Conservation (phyloP, 2,113 vertebrate genomes). For the Nothocercus julius region DNA sequence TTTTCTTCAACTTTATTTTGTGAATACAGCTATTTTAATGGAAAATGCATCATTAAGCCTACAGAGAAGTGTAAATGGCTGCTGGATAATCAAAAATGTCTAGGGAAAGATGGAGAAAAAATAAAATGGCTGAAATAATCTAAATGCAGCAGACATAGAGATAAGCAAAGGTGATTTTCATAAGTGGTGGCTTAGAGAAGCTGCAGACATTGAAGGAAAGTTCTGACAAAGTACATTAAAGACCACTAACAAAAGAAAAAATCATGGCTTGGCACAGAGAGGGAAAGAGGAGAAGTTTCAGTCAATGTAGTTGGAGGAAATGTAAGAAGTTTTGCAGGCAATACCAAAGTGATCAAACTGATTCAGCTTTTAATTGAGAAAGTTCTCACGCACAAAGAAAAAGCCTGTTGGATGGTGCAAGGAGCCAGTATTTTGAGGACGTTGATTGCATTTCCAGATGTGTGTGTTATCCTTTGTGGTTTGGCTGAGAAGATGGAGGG, state of each 20-base stretch:
- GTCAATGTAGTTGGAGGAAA: background rate
- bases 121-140: background rate
- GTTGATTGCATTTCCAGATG: conserved; percentile 54
- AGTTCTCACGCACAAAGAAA: conserved; percentile 7
- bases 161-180: background rate
- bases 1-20: background rate
- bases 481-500: conserved; percentile 36
- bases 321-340: background rate
- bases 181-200: background rate
- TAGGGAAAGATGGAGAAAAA: background rate
- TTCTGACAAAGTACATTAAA: background rate
- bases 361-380: background rate
- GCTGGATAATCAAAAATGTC: background rate
- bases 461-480: conserved; percentile 48
- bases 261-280: background rate
- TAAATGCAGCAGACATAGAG: background rate
- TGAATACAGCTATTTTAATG: background rate
- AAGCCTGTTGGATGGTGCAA: background rate
- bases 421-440: background rate
- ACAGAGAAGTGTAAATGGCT: background rate
- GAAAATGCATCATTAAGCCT: background rate
- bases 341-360: background rate
- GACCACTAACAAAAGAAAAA: background rate
- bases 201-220: background rate
- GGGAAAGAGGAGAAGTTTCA: background rate